phyloP scores from a whole-genome alignment of 2,888 invertebrate genomes.

The Axea sp. region DNA sequence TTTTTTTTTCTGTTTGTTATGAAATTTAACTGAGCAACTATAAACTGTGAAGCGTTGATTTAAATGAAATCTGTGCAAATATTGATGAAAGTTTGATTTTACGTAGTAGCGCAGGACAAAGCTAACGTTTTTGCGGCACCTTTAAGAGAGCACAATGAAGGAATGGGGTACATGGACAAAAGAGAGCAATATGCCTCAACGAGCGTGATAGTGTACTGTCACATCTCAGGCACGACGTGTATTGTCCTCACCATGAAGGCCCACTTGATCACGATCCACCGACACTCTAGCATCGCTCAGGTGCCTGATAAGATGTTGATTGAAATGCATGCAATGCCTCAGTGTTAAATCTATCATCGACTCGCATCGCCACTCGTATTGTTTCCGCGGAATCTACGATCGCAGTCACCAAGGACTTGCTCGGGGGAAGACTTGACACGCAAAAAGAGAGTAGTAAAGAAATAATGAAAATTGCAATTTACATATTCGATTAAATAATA shows the following conservation, averaged over 20 bases:
- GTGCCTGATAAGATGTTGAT: conserved; percentile 78
- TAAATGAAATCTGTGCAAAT: conserved; percentile 42
- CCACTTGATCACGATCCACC: conserved; percentile 80
- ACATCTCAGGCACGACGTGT: conserved; percentile 73
- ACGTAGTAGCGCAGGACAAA: conserved; percentile 49
- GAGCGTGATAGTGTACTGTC: conserved; percentile 76
- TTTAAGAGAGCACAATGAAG: conserved; percentile 54
- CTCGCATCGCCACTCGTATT: conserved; percentile 69
- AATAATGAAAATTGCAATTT: conserved; percentile 21
- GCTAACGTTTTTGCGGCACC: conserved; percentile 67
- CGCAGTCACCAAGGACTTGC: conserved; percentile 54
- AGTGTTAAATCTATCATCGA: conserved; percentile 66
- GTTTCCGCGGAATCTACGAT: conserved; percentile 66
- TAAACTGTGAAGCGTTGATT: conserved; percentile 19
- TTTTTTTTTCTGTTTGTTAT: too few relatives aligned
- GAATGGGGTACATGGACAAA: conserved; percentile 70
- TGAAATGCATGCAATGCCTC: conserved; percentile 77
- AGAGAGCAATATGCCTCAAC: conserved; percentile 78
- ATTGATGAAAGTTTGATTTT: conserved; percentile 53
- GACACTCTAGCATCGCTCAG: conserved; percentile 73
- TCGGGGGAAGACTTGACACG: conserved; percentile 44
- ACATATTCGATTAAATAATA: conserved; percentile 25
- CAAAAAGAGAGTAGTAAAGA: conserved; percentile 12
- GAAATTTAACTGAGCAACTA: too few relatives aligned
- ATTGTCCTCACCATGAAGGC: conserved; percentile 78